Evolutionary conservation across 2,797 vertebrate genomes (phyloP), one percentile per base, ranked within the genome.

Genomic region (Chaunax sp.): DNA sequence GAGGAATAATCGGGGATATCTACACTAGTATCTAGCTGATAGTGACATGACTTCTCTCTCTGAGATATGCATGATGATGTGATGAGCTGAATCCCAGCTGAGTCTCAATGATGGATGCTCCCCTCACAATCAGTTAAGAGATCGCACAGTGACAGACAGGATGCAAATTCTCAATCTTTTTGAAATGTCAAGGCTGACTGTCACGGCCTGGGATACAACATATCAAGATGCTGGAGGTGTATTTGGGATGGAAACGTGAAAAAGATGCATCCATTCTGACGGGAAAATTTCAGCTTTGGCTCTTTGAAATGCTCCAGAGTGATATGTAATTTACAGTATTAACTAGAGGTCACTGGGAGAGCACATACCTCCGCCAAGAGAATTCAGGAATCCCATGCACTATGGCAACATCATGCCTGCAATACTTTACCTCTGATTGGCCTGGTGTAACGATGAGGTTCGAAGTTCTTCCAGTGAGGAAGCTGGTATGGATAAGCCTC

Each of bases 111-210:
- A 88, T 54, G 52, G 79, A 87, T 75, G 64, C 37, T 58, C 73
- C 50, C 60, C 61, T 68, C 64, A 28, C 79, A 75, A 81, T 88
- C 80, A 35, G 64, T 28, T 16, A 37, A 59, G 68, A 35, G 70
- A 89, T 87, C 64, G 8, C 72, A 40, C 57, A 6, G 60, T 84
- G 81, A 82, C 75, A 68, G 82, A 83, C 84, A 75, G 59, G 35
- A 77, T 47, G 81, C 68, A 73, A 82, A 87, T 87, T 84, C 41
- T 75, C 66, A 75, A 82, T 78, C 57, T 46, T 66, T 80, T 75
- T 65, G 3, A 90, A 90, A 88, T 87, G 82, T 70, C 89, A 92
- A 7, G 62, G 79, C 59, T 69, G 81, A 82, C 66, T 65, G 23
- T 44, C 30, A 28, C 8, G 41, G 46, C 44, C 53, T 16, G 57